Evolutionary conservation across 1,140 invertebrate species (phyloP), one percentile per base, ranked within the genome.

Genomic region (Nephotettix cincticeps): DNA sequence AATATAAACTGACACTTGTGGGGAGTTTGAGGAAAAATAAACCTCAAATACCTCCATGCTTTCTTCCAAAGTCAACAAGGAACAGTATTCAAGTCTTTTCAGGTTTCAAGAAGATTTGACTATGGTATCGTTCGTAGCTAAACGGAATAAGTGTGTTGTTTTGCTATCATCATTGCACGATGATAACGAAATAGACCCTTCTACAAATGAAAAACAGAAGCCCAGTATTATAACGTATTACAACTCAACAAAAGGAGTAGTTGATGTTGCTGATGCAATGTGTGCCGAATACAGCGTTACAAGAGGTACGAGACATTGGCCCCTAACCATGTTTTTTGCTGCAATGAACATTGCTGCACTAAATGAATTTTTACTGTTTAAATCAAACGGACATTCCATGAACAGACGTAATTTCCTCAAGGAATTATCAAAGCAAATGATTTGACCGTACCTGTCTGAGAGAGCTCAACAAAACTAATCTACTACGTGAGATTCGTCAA

Each of bases 261-360:
- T 82, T 0, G 80, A 81, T 71, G 74, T 72, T 11, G 71, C 81
- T 30, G 79, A 82, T 73, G 70, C 79, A 73, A 77, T 74, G 71
- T 75, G 73, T 70, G 32, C 74, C 25, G 13, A 54, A 14, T 69
- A 58, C 70, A 29, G 1, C 14, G 47, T 69, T 6, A 30, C 17
- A 21, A 54, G 28, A 30, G 28, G 9, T 19, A 54, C 21, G 1
- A 58, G 32, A 27, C n/a, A 17, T 25, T 71, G 32, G 40, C 30
- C 43, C 61, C 43, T 30, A 21, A 14, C 61, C 63, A 29, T 32
- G 28, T 67, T 30, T 64, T 71, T 1, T 17, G 9, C 3, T 29
- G n/a, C 29, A 30, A 66, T 40, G 17, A n/a, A 47, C 17, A 47
- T 70, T 27, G 28, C 54, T 23, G 61, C 36, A 63, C 30, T 36